phyloP scores from a whole-genome alignment of 2,888 invertebrate species.

The Tiliacea citrago region DNA sequence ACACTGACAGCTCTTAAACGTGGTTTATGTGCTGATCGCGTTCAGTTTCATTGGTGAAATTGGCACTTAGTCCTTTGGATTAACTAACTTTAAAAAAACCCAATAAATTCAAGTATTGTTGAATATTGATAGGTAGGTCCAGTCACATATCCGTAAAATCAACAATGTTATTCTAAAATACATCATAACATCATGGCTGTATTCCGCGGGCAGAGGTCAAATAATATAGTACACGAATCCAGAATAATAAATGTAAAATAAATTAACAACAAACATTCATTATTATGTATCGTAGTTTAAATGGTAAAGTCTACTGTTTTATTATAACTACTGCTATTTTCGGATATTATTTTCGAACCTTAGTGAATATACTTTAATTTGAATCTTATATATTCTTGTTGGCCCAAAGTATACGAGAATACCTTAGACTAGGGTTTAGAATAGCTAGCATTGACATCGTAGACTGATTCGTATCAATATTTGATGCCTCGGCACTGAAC shows the following conservation, averaged over 20 bases:
- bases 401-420: not conserved
- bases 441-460: constrained; percentile 19
- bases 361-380: constrained; percentile 1
- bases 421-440: constrained; percentile 9
- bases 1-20: no score
- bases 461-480: constrained; percentile 28
- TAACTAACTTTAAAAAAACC: not conserved
- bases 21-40: no score
- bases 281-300: not conserved
- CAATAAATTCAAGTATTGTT: not conserved
- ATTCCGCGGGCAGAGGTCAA: not conserved
- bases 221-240: not conserved
- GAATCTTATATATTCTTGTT: constrained; percentile 5
- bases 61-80: not conserved
- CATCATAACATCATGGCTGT: not conserved
- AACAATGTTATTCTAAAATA: not conserved
- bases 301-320: not conserved
- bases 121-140: not conserved
- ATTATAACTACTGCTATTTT: not conserved
- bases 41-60: no score
- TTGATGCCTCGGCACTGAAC: constrained; percentile 17
- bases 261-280: not conserved
- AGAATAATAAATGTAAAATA: not conserved
- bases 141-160: not conserved
- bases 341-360: not conserved